Conservation (phyloP, 64 coral and sea anemone species). For the Porites lutea region DNA sequence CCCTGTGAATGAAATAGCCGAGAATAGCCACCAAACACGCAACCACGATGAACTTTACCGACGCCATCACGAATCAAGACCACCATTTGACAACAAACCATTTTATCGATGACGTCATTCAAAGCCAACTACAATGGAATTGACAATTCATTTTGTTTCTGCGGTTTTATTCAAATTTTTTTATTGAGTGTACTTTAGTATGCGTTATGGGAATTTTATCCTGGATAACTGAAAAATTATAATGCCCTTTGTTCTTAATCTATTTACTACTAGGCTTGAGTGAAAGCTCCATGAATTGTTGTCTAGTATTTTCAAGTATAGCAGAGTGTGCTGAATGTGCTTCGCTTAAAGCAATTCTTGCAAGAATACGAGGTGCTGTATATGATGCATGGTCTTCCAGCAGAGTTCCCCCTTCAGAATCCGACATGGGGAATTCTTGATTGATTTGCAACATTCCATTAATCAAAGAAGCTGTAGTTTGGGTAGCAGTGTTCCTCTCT, state of each 20-base stretch:
- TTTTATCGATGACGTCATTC: no score
- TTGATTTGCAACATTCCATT: background rate
- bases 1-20: background rate
- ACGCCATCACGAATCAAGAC: background rate
- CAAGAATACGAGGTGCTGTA: background rate
- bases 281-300: background rate
- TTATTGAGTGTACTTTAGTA: no score
- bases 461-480: background rate
- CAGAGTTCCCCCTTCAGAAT: slow-evolving; percentile 1
- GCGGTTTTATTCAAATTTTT: no score
- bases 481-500: background rate
- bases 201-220: no score
- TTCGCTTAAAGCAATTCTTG: background rate
- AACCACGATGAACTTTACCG: background rate
- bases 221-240: no score
- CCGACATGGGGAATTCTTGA: background rate
- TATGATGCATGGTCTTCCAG: background rate
- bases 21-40: background rate
- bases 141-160: no score
- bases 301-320: background rate
- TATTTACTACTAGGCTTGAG: background rate
- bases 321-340: background rate
- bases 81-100: no score
- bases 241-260: background rate
- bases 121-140: no score